Evolutionary conservation across 1,140 invertebrate species (phyloP).

Genomic region (Brachionus calyciflorus): DNA sequence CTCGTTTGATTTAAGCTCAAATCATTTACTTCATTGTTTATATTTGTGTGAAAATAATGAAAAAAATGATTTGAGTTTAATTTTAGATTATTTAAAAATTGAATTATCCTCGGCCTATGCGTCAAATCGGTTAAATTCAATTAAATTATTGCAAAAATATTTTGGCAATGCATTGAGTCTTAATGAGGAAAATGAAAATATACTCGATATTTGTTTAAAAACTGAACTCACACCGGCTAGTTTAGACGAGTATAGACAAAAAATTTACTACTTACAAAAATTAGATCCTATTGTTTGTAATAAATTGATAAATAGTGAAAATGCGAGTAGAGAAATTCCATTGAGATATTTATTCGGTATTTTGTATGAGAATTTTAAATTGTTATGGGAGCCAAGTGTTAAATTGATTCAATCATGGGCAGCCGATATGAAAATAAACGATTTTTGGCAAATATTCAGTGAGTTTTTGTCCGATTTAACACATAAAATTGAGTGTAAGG

Average conservation of each 20-base stretch:
- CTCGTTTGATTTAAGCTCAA: not conserved
- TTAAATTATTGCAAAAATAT: not conserved
- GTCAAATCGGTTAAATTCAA: not conserved
- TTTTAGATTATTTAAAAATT: not conserved
- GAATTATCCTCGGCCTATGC: not conserved
- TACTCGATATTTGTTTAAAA: slow-evolving; percentile 69
- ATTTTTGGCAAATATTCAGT: slow-evolving; percentile 76
- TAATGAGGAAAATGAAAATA: slow-evolving; percentile 39
- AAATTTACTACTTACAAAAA: slow-evolving; percentile 71
- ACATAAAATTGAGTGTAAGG: slow-evolving; percentile 50
- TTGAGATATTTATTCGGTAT: slow-evolving; percentile 76
- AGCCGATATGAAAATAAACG: slow-evolving; percentile 65
- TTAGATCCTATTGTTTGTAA: slow-evolving; percentile 63
- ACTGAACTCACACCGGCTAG: slow-evolving; percentile 69
- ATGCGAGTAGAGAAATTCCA: slow-evolving; percentile 59
- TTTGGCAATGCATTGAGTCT: not conserved
- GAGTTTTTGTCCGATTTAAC: slow-evolving; percentile 65
- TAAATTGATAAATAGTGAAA: slow-evolving; percentile 51
- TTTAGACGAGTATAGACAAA: slow-evolving; percentile 74
- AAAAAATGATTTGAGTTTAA: not conserved
- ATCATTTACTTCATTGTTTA: not conserved
- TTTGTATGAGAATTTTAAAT: slow-evolving; percentile 79
- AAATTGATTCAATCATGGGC: slow-evolving; percentile 73
- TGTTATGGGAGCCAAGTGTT: slow-evolving; percentile 78
- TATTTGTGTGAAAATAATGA: not conserved